Evolutionary conservation across 2,888 invertebrate genomes (phyloP).

Genomic region (Aphodius sticticus): DNA sequence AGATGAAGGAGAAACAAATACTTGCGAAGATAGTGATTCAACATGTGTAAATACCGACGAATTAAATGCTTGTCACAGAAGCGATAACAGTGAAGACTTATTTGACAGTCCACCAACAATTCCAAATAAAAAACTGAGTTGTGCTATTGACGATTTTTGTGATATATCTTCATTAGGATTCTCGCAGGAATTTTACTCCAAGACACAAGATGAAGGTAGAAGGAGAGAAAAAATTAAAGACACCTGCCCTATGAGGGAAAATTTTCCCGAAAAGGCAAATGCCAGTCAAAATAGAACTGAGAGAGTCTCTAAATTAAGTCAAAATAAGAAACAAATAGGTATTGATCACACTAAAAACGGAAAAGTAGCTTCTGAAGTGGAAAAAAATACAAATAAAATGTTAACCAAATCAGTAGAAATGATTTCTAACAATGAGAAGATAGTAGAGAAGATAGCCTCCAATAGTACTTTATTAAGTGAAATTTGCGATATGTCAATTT

Average conservation of each 20-base stretch:
- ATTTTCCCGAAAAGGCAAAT: background rate
- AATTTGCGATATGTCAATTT: slow-evolving; percentile 24
- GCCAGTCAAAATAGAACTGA: background rate
- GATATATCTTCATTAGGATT: slow-evolving; percentile 36
- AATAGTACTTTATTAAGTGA: slow-evolving; percentile 1
- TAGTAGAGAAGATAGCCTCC: background rate
- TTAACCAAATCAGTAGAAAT: background rate
- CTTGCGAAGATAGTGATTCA: background rate
- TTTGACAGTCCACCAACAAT: slow-evolving; percentile 14
- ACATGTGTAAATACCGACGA: background rate
- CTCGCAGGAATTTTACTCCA: slow-evolving; percentile 12
- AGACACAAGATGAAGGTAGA: background rate
- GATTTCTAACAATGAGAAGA: slow-evolving; percentile 7
- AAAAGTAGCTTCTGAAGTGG: background rate
- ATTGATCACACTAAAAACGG: background rate
- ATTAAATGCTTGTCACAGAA: background rate
- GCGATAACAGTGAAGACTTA: slow-evolving; percentile 26
- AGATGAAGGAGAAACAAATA: background rate
- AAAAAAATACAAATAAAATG: background rate
- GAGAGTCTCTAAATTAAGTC: background rate
- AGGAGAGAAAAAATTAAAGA: background rate
- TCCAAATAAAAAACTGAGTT: slow-evolving; percentile 12
- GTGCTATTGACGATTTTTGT: slow-evolving; percentile 39
- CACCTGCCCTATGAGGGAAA: background rate
- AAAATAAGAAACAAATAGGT: background rate